Base-by-base conservation (phyloP, 2,888 invertebrate species). In the Stenichneumon culpator region DNA sequence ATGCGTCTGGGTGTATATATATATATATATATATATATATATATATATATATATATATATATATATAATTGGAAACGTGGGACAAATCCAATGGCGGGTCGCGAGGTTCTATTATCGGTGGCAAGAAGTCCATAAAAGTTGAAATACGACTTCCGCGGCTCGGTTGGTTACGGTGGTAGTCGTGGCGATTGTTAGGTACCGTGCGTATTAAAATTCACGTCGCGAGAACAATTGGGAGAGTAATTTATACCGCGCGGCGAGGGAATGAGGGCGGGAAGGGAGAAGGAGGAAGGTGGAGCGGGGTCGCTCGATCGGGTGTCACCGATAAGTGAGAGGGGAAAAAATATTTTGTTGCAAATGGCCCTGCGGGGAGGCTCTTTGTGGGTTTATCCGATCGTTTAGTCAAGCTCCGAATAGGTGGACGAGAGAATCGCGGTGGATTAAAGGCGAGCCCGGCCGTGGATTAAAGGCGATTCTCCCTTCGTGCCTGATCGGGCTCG, bases 101-200 rank as follows among this genome's bases (percentile, higher is more conserved):
- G 63, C 65, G 84, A 78, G 79, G 72, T 84, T 82, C 82, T 74
- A 84, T 79, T 82, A 84, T 82, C 82, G 70, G 79, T 84, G 65
- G 82, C 79, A 78, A 83, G 83, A 82, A 79, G 80, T 87, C 82
- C 69, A 87, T 86, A 84, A 86, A 87, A 86, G 67, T 83, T 87
- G 81, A 87, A 86, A 83, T 83, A 87, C 80, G 74, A 84, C 86
- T 78, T 79, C 84, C 82, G 67, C 65, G 67, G 73, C 83, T 63
- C 44, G 73, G 65, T 68, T 47, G 57, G 63, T 57, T 36, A 14
- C 16, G 39, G 52, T 54, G 39, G 14, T 60, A 36, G 67, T 16
- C 39, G 11, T 44, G 14, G n/a, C 19, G 22, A 39, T 63, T 57
- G 77, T 68, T 52, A 54, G 36, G 44, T 70, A 19, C 65, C 28